These are phyloP conservation scores for Diaprepes abbreviatus DNA, from an alignment of 2,888 invertebrate species.

Conservation along the genomic window DNA sequence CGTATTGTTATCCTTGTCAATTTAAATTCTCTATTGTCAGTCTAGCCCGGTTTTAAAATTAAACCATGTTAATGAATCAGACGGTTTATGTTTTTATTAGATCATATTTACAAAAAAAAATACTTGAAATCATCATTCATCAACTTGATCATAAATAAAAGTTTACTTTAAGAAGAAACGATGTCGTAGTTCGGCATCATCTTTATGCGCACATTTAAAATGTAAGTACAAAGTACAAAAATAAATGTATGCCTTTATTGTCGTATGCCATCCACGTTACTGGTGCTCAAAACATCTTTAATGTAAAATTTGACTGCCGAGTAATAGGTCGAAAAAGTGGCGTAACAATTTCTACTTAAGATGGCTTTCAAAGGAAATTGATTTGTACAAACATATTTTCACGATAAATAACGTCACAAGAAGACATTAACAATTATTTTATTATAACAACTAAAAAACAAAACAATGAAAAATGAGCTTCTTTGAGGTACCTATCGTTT, in stretches of 20 bases:
- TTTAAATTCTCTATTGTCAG: too few relatives aligned
- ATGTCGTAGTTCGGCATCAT: constrained; percentile 9
- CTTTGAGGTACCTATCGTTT: constrained; percentile 7
- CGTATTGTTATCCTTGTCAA: too few relatives aligned
- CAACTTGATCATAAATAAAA: too few relatives aligned
- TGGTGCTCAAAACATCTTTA: constrained; percentile 53
- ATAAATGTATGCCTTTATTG: constrained; percentile 52
- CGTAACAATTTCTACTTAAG: not conserved
- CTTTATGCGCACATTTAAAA: constrained; percentile 42
- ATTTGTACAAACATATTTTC: not conserved
- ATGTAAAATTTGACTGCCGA: constrained; percentile 44
- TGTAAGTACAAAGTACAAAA: constrained; percentile 45
- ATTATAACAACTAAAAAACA: too few relatives aligned
- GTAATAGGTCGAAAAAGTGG: constrained; percentile 34
- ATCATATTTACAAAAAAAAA: not conserved
- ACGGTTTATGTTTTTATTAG: not conserved
- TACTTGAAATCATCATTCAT: too few relatives aligned
- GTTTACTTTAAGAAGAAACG: constrained; percentile 6
- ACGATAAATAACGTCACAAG: too few relatives aligned
- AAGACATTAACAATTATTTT: too few relatives aligned
- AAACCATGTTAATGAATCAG: too few relatives aligned
- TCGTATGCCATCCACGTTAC: constrained; percentile 55
- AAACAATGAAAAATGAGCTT: too few relatives aligned
- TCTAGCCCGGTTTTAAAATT: too few relatives aligned
- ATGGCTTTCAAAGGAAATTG: not conserved